These are phyloP conservation scores for Aythya baeri DNA, from an alignment of 2,113 vertebrate species.

Conservation along the genomic window DNA sequence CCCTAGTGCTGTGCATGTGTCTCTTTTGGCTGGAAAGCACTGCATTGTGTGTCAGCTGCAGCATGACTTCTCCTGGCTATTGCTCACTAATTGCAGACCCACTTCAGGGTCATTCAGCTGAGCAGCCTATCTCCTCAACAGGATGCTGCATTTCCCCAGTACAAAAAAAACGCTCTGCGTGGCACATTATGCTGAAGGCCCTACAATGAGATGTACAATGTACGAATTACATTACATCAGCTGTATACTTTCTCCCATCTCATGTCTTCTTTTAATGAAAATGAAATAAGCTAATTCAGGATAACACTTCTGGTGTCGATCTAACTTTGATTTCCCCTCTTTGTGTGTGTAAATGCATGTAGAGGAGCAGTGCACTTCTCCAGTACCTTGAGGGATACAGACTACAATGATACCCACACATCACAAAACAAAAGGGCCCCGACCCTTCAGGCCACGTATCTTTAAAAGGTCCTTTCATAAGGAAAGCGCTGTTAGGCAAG, in stretches of 20 bases:
- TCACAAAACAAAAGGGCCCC: neutral
- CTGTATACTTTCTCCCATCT: neutral
- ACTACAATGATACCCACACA: neutral
- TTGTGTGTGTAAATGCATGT: neutral
- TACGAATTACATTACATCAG: neutral
- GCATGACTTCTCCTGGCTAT: conserved; percentile 1
- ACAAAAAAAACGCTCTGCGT: neutral
- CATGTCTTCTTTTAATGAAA: neutral
- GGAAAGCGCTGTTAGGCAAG: neutral
- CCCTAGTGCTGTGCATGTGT: conserved; percentile 30
- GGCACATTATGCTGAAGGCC: neutral
- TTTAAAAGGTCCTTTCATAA: neutral
- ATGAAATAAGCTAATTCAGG: neutral
- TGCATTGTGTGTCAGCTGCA: conserved; percentile 20
- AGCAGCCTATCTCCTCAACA: neutral
- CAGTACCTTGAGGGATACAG: neutral
- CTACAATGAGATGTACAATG: neutral
- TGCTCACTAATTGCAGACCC: conserved; percentile 45
- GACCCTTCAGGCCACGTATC: neutral
- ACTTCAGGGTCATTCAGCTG: conserved; percentile 44
- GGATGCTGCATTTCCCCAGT: neutral
- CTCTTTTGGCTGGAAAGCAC: conserved; percentile 19
- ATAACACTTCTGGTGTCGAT: neutral
- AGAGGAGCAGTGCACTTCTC: neutral
- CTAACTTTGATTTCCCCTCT: neutral